These are phyloP conservation scores for Glaucidium brasilianum DNA, from an alignment of 2,113 vertebrate species.

Conservation along the genomic window DNA sequence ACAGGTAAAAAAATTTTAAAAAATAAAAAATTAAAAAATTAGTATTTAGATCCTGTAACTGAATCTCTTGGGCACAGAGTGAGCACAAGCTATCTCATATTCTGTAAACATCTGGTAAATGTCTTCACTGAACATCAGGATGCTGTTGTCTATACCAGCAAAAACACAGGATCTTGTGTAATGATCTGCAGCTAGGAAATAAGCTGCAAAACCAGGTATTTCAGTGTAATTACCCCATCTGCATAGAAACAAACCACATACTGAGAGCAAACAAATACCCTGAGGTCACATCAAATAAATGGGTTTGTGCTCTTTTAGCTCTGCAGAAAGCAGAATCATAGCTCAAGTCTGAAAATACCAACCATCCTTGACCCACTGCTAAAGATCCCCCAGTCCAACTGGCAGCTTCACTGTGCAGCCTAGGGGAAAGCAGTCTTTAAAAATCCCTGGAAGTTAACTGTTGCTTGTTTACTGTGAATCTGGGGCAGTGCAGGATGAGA, in stretches of 20 bases:
- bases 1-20: constrained; percentile 83
- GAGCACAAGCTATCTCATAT: not conserved
- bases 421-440: not conserved
- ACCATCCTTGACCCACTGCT: not conserved
- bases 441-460: not conserved
- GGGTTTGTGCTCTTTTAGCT: not conserved
- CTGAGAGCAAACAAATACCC: not conserved
- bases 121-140: not conserved
- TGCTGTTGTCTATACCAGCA: not conserved
- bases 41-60: not conserved
- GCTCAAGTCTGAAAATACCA: not conserved
- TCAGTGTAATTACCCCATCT: not conserved
- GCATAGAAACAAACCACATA: not conserved
- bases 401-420: not conserved
- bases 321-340: not conserved
- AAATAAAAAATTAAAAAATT: not conserved
- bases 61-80: not conserved
- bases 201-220: not conserved
- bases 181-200: not conserved
- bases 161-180: not conserved
- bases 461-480: not conserved
- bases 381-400: not conserved
- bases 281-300: not conserved
- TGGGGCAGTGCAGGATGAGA: not conserved
- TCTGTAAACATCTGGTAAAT: not conserved